Base-by-base conservation (phyloP, 2,888 invertebrate species). In the Acleris literana region DNA sequence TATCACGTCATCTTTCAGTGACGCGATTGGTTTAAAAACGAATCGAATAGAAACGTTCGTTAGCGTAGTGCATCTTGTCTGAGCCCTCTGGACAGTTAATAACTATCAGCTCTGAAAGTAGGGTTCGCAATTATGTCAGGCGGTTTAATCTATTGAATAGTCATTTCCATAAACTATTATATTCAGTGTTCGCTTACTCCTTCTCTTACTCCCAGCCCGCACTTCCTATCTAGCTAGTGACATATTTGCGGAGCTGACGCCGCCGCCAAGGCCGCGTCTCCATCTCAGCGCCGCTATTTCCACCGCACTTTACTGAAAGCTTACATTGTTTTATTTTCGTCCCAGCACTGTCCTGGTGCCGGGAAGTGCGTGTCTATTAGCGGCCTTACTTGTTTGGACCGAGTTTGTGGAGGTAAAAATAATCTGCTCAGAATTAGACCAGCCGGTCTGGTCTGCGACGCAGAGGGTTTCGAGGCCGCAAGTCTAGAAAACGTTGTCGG, bases 241-340 rank as follows among this genome's bases (percentile, higher is more conserved):
- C 88, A 88, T 87, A 85, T 87, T 86, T 83, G 79, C 78, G 78
- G 83, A 83, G 76, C 79, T 75, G 78, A 74, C 75, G 75, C 74
- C 81, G 80, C 80, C 79, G 81, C 82, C 89, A 90, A 91, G 90
- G 91, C 85, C 90, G 76, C 87, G 82, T 87, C 88, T 84, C 86
- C 82, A 83, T 81, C 83, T 82, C 80, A 79, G 78, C 74, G 72
- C 77, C 81, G 79, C 84, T 90, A 90, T 90, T 90, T 91, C 81
- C 78, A 80, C 81, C 71, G 81, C 77, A 77, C 87, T 88, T 90
- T 90, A 88, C 88, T 88, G 88, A 90, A 88, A 88, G 85, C 89
- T 87, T 84, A 88, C 87, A 90, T 90, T 90, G 89, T 91, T 87
- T 89, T 91, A 91, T 91, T 91, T 90, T 81, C 71, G 77, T 84